Evolutionary conservation across 1,140 invertebrate species (phyloP).

Genomic region (Drosophila quadrilineata): DNA sequence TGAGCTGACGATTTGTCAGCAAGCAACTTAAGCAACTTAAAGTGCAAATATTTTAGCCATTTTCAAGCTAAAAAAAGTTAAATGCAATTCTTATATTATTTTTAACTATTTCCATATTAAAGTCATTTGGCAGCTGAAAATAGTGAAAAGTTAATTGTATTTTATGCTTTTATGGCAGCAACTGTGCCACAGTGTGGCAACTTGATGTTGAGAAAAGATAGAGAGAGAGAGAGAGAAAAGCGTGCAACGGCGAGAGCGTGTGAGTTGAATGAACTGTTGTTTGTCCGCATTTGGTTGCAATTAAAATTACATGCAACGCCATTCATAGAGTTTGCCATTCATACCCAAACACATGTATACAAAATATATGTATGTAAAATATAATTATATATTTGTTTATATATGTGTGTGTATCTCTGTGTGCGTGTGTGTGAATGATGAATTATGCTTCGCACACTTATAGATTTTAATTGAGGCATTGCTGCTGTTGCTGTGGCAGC

Average conservation of each 20-base stretch:
- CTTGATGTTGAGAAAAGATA: conserved; percentile 30
- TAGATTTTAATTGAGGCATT: conserved; percentile 70
- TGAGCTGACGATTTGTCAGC: conserved; percentile 30
- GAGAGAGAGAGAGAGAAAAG: no score
- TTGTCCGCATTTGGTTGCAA: conserved; percentile 63
- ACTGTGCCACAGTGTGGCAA: conserved; percentile 8
- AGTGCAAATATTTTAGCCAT: no score
- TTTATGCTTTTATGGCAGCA: conserved; percentile 47
- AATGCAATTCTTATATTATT: no score
- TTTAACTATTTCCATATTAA: no score
- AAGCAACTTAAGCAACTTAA: no score
- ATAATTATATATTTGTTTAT: not conserved
- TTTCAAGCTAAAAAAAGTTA: no score
- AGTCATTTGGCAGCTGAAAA: conserved; percentile 59
- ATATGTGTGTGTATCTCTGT: not conserved
- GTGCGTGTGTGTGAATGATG: not conserved
- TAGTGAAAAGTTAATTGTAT: conserved; percentile 55
- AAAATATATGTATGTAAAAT: not conserved
- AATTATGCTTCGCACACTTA: conserved; percentile 19
- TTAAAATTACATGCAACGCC: conserved; percentile 66
- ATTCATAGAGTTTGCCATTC: conserved; percentile 67
- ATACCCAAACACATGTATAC: conserved; percentile 27
- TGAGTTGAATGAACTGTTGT: conserved; percentile 66
- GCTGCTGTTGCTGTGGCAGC: not conserved
- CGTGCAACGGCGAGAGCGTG: not conserved